A percentile compares a stretch with the other conserved stretches of the same genome.
phyloP scores from a whole-genome alignment of 2,113 vertebrate species.

The Corythoichthys intestinalis region DNA sequence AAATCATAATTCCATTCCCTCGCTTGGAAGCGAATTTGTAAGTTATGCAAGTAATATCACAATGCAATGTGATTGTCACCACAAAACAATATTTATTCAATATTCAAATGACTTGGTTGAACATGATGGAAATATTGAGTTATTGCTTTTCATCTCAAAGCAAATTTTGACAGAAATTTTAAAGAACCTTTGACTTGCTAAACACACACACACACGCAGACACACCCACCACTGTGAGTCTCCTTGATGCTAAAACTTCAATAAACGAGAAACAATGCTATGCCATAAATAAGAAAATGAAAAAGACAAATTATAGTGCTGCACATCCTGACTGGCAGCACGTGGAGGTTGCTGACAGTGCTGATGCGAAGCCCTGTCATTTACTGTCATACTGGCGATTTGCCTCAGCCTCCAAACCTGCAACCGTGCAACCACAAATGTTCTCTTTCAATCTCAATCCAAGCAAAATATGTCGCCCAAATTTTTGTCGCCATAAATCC shows the following conservation, averaged over 20 bases:
- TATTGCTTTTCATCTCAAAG: no score
- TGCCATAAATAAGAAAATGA: conserved; percentile 46
- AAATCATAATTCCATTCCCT: no score
- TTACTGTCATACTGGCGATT: conserved; percentile 31
- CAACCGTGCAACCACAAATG: conserved; percentile 8
- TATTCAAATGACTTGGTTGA: no score
- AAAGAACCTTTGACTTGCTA: no score
- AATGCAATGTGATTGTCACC: no score
- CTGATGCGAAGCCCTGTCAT: conserved; percentile 53
- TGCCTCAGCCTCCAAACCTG: conserved; percentile 24
- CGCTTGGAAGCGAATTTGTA: no score
- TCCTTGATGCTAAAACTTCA: conserved; percentile 16
- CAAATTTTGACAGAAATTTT: no score
- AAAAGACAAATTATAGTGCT: conserved; percentile 49
- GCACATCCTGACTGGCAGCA: conserved; percentile 46
- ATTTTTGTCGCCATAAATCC: not conserved
- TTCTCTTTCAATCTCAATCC: conserved; percentile 6
- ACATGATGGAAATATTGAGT: no score
- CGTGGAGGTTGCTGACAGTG: conserved; percentile 40
- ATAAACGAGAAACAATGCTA: conserved; percentile 36
- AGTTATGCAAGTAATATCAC: no score
- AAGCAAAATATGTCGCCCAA: not conserved
- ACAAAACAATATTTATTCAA: no score
- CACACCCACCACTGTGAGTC: not conserved
- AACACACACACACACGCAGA: not conserved